Conservation (phyloP, 1,140 invertebrate species). For the Neuroterus valhalla region DNA sequence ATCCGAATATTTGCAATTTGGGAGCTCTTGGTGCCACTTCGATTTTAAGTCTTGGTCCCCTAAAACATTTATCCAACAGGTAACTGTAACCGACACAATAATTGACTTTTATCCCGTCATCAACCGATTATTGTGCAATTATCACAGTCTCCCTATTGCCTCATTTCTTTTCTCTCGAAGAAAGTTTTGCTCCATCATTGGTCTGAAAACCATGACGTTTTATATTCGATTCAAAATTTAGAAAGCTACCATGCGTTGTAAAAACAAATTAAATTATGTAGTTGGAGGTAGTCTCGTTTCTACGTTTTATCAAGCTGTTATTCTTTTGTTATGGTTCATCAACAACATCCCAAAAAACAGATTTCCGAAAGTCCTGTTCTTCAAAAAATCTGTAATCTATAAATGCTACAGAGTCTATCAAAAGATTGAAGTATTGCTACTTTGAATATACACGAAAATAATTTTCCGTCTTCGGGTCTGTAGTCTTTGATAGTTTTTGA, state of each 20-base stretch:
- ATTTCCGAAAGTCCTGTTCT: too few species aligned
- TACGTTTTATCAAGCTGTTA: too few species aligned
- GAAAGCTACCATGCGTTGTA: background rate
- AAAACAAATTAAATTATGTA: background rate
- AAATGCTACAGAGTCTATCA: too few species aligned
- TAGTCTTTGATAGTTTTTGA: too few species aligned
- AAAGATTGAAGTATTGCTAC: too few species aligned
- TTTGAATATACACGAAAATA: too few species aligned
- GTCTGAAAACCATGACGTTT: conserved; percentile 23
- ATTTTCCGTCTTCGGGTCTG: too few species aligned
- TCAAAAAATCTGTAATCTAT: too few species aligned
- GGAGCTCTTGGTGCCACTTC: conserved; percentile 80
- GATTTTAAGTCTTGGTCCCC: conserved; percentile 81
- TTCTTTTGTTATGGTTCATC: too few species aligned
- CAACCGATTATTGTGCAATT: conserved; percentile 29
- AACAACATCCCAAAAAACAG: too few species aligned
- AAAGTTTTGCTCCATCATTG: conserved; percentile 4
- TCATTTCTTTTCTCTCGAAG: background rate
- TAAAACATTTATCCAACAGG: conserved; percentile 78
- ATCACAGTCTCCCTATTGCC: conserved; percentile 12
- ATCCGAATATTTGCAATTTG: conserved; percentile 78
- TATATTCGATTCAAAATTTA: conserved; percentile 22
- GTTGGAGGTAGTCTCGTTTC: too few species aligned
- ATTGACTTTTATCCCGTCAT: background rate
- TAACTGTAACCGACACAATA: conserved; percentile 61